Evolutionary conservation across 2,888 invertebrate genomes (phyloP).

Genomic region (Plusia festucae): DNA sequence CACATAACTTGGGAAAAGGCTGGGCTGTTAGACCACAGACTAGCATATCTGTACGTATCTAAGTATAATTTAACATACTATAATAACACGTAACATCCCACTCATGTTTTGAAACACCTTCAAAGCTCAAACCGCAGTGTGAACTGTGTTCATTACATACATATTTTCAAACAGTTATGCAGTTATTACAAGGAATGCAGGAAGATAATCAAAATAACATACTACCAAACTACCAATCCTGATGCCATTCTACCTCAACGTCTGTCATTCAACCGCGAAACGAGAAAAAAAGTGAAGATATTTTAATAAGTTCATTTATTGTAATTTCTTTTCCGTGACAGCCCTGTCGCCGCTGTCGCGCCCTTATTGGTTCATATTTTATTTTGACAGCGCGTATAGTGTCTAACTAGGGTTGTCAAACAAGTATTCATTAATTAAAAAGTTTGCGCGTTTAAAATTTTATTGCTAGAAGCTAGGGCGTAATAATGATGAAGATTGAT

Average conservation of each 20-base stretch:
- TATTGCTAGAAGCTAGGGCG: not conserved
- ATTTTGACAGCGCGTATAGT: slow-evolving; percentile 82
- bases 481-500: slow-evolving; percentile 6
- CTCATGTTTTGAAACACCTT: not conserved
- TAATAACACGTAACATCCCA: not conserved
- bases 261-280: slow-evolving; percentile 82
- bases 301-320: slow-evolving; percentile 88
- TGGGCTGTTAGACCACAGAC: slow-evolving; percentile 19
- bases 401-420: slow-evolving; percentile 71
- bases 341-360: slow-evolving; percentile 80
- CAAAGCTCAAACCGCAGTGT: not conserved
- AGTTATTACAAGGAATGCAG: slow-evolving; percentile 58
- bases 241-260: slow-evolving; percentile 68
- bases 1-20: no score
- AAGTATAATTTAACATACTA: slow-evolving; percentile 10
- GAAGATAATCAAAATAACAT: slow-evolving; percentile 66
- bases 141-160: slow-evolving; percentile 6
- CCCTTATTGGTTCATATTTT: slow-evolving; percentile 87
- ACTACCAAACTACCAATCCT: slow-evolving; percentile 61
- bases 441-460: slow-evolving; percentile 6
- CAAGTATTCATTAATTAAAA: slow-evolving; percentile 33
- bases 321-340: slow-evolving; percentile 83
- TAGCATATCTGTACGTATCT: slow-evolving; percentile 19
- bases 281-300: slow-evolving; percentile 79
- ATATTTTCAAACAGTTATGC: slow-evolving; percentile 21